Conservation (phyloP, 2,113 vertebrate genomes). For the Acrocephalus arundinaceus region DNA sequence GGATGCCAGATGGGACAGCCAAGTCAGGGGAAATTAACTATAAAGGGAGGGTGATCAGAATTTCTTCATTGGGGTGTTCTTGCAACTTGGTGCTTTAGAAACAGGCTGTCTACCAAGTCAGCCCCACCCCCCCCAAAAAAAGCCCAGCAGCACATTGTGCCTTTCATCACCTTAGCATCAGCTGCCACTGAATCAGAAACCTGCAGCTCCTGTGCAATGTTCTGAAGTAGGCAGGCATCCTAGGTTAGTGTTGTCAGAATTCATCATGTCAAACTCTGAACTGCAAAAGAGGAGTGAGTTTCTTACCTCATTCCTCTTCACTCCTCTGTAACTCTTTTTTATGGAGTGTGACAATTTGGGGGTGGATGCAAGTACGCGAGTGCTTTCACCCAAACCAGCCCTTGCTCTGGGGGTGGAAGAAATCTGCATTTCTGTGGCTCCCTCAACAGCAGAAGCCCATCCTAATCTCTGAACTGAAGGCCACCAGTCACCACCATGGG, state of each 20-base stretch:
- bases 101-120: neutral
- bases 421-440: neutral
- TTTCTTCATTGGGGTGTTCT: neutral
- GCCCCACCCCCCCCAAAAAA: accelerated
- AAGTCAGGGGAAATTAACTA: neutral
- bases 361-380: neutral
- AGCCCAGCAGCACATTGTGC: neutral
- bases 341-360: neutral
- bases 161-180: neutral
- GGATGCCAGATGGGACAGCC: neutral
- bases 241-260: neutral
- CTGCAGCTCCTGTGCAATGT: neutral
- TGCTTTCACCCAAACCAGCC: neutral
- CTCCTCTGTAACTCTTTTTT: neutral
- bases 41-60: neutral
- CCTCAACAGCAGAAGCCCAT: neutral
- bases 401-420: neutral
- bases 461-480: neutral
- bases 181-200: neutral
- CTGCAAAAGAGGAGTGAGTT: neutral
- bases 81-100: neutral
- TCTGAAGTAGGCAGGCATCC: neutral
- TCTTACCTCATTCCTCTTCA: neutral
- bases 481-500: neutral
- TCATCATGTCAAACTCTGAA: neutral